Evolutionary conservation across 1,140 invertebrate species (phyloP), one percentile per base, ranked within the genome.

Genomic region (Philotrypesis tridentata): DNA sequence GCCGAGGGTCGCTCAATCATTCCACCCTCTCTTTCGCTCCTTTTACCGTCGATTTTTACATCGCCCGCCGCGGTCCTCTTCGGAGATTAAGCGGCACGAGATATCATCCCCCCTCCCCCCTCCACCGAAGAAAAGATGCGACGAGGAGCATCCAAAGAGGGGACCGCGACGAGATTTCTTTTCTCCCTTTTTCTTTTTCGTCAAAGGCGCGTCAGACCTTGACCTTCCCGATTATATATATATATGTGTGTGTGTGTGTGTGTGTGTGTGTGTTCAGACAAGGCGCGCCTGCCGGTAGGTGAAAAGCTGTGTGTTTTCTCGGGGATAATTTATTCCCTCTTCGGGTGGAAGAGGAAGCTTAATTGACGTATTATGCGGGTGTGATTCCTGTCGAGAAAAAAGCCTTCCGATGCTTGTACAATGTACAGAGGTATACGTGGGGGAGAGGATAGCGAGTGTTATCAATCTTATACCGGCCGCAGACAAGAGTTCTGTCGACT

Each of bases 1-100:
- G 70, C 12, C 70, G 27, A 63, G n/a, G 68, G 48, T 73, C 29
- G 55, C 43, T 72, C 40, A 80, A 80, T 80, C n/a, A 73, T 43
- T 61, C 31, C 23, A 27, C n/a, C 25, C n/a, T 11, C 11, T 14
- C 61, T 65, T 25, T 14, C 3, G 0, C 31, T 2, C 1, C 40
- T 27, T 40, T 71, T n/a, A 29, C 23, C 61, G 21, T 27, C 14
- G n/a, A 67, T 77, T 77, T 31, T 17, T 12, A 43, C 11, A 67
- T 67, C 33, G 74, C 7, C 2, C 25, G 60, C 6, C 17, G 25
- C n/a, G 11, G 63, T 65, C 63, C 25, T 65, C 63, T 65, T 29
- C 9, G 14, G 14, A 65, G 23, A 65, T 65, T 65, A 65, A 65
- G 27, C 25, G 63, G 63, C 1, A 14, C 21, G 21, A 55, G 48